Evolutionary conservation across 2,888 invertebrate genomes (phyloP), one percentile per base, ranked within the genome.

Genomic region (Anorthoa munda): DNA sequence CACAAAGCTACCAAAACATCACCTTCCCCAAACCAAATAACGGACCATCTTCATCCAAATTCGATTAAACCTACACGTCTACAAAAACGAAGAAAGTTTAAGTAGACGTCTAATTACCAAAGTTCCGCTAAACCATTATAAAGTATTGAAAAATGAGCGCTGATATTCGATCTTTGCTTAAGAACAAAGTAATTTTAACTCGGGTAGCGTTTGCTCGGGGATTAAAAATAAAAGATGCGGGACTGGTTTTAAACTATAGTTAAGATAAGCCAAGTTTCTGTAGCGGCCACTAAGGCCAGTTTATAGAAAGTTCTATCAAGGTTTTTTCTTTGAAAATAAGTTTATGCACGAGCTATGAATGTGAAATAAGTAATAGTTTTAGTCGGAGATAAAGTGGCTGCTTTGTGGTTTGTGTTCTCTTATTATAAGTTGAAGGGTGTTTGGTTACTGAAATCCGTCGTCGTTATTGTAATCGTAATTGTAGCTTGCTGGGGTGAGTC

Each of bases 141-240:
- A 90, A 94, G 94, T 95, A 95, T 94, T 94, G 94, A 95, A 95
- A 94, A 94, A 94, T 94, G 93, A 91, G 92, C 90, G 89, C 85
- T 91, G 93, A 93, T 94, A 94, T 94, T 93, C 94, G 94, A 95
- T 95, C 93, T 94, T 93, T 93, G 90, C 92, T 91, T 90, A 89
- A 91, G 93, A 94, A 93, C 92, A 94, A 94, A 93, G 95, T 94
- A 94, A 95, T 94, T 95, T 94, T 87, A 95, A 94, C 93, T 94
- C 91, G 84, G 91, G 91, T 92, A 92, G 91, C 91, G 91, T 93
- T 93, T 91, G 89, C 93, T 90, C 23, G 89, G 87, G 93, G 93
- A 94, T 95, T 94, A 94, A 94, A 95, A 95, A 94, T 93, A 94
- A 94, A 94, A 94, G 92, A 93, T 91, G 90, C 87, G 88, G 84